Base-by-base conservation (phyloP, 2,888 invertebrate species). In the Euproctis similis region DNA sequence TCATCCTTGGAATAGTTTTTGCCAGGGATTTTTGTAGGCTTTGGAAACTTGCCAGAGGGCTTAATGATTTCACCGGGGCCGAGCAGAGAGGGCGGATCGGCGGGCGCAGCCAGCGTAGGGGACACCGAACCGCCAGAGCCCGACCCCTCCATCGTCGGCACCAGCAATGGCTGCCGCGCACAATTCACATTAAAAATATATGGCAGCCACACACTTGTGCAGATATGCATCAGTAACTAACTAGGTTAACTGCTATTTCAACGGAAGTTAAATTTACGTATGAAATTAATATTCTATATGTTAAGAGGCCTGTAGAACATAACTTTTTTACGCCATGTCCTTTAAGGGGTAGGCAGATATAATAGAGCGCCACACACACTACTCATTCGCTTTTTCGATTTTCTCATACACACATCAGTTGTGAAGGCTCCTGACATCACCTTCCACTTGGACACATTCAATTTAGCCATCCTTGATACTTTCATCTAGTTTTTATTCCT, bases 1-100 rank as follows among this genome's bases (percentile, higher is more conserved):
- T 97, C 97, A 68, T 97, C 96, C 73, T 96, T 95, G 60, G 94
- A 95, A 78, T 95, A 96, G 68, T 94, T 95, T 80, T 96, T 96
- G 51, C 95, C 95, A 26, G 95, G 93, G 53, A 96, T 93, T 74
- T 94, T 92, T 7, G 95, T 94, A 20, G 95, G 95, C 71, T 93
- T 93, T 28, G 89, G 85, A 74, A 94, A 95, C 78, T 95, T 95
- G 33, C 95, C 95, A 19, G 95, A 95, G 34, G 92, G 90, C 73
- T 93, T 94, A 51, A 95, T 88, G 28, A 95, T 87, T 76, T 95
- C 95, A 28, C 95, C 95, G 23, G 94, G 93, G 40, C 86, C 89
- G 47, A 95, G 87, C 51, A 93, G 73, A 12, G 87, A 59, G 43
- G 86, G 81, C 61, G 86, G 76, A 62, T 85, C 84, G 59, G 73